Conservation (phyloP, 2,797 vertebrate species). For the Distichodus sexfasciatus region DNA sequence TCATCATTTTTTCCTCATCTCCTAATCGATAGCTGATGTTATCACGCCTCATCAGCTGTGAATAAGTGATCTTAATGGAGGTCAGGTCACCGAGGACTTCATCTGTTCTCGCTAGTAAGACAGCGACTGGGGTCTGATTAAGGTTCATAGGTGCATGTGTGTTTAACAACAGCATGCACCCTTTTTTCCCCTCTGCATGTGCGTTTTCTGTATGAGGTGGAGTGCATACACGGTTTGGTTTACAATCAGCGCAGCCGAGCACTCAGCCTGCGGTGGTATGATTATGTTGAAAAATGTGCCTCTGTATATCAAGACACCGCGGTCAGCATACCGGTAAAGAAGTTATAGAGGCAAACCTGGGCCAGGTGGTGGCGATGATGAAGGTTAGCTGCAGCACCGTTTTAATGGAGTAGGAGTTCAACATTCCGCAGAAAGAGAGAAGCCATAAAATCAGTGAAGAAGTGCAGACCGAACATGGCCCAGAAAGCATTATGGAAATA, state of each 20-base stretch:
- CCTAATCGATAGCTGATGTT: conserved; percentile 59
- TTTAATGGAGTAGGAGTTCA: conserved; percentile 40
- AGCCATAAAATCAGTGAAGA: conserved; percentile 45
- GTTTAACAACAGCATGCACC: conserved; percentile 23
- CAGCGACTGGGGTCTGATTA: conserved; percentile 41
- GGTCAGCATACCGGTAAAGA: conserved; percentile 42
- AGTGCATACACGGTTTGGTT: conserved; percentile 31
- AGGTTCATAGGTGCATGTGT: conserved; percentile 36
- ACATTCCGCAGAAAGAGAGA: conserved; percentile 39
- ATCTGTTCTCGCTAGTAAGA: conserved; percentile 46
- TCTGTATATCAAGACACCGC: conserved; percentile 40
- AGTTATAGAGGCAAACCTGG: conserved; percentile 48
- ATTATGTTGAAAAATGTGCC: conserved; percentile 47
- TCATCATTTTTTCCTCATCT: conserved; percentile 27
- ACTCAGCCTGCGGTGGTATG: conserved; percentile 32
- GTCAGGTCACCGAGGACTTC: conserved; percentile 49
- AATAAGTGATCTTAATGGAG: conserved; percentile 57
- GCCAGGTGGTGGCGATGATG: conserved; percentile 27
- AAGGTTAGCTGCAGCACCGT: conserved; percentile 26
- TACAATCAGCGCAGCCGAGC: conserved; percentile 26
- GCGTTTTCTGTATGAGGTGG: not conserved
- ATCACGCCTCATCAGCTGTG: conserved; percentile 54
- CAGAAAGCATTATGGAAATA: conserved; percentile 45
- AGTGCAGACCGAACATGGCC: conserved; percentile 41
- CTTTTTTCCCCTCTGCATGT: conserved; percentile 9